Evolutionary conservation across 2,888 invertebrate species (phyloP).

Genomic region (Andrena marginata): DNA sequence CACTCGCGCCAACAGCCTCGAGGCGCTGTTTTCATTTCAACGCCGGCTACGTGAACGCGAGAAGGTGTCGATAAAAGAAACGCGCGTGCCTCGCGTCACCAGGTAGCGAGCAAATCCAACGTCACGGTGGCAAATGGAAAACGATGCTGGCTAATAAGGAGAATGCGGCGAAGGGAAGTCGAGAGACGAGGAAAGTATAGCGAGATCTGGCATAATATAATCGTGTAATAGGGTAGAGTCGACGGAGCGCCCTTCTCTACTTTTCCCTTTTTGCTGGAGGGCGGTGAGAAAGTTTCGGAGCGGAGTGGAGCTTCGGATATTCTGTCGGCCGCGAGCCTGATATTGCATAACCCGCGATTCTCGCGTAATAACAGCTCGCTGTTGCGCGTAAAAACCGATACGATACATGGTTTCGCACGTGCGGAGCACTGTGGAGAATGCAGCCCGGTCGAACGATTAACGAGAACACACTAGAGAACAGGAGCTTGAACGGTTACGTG

Average conservation of each 20-base stretch:
- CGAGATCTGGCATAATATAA: not conserved
- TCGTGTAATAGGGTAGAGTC: not conserved
- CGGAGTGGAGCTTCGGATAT: not conserved
- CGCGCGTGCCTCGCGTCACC: constrained; percentile 1
- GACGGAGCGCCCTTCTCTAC: not conserved
- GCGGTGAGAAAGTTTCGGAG: not conserved
- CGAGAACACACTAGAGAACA: constrained; percentile 27
- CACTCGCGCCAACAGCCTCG: not conserved
- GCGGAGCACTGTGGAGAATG: constrained; percentile 8
- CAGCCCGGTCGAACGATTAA: constrained; percentile 42
- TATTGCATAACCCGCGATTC: constrained; percentile 20
- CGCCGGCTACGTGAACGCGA: not conserved
- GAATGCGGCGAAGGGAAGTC: not conserved
- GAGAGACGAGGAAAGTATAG: not conserved
- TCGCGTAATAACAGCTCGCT: constrained; percentile 25
- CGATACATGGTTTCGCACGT: not conserved
- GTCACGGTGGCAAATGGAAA: not conserved
- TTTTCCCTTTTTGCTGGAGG: not conserved
- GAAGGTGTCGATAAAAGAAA: constrained; percentile 1
- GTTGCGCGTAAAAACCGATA: constrained; percentile 1
- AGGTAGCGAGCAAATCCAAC: not conserved
- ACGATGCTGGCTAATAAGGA: not conserved
- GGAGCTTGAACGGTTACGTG: constrained; percentile 36
- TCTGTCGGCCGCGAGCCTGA: not conserved
- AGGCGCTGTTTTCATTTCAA: not conserved